phyloP scores from a whole-genome alignment of 2,888 invertebrate genomes.

The Erynnis tages region DNA sequence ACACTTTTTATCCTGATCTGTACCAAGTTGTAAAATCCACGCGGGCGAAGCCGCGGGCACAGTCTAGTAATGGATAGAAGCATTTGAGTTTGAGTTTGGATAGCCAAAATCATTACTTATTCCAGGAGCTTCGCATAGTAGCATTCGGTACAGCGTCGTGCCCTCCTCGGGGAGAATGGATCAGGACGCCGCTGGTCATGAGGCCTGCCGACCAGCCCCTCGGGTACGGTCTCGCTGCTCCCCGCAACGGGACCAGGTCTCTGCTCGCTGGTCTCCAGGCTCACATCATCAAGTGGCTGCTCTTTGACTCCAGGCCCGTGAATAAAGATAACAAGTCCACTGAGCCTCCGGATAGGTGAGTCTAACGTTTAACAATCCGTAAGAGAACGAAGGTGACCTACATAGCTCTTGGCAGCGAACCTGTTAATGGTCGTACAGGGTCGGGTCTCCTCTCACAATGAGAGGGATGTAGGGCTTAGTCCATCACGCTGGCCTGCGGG shows the following conservation, averaged over 20 bases:
- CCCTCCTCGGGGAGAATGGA: slow-evolving; percentile 87
- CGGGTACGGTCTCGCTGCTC: slow-evolving; percentile 84
- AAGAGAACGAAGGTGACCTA: no score
- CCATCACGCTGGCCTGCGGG: no score
- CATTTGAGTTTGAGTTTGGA: no score
- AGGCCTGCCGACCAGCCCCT: slow-evolving; percentile 80
- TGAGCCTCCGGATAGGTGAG: slow-evolving; percentile 80
- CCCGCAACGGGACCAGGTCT: slow-evolving; percentile 84
- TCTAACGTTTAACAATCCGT: background rate
- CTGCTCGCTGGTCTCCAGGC: slow-evolving; percentile 86
- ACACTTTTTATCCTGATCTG: no score
- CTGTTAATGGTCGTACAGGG: no score
- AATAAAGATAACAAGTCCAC: slow-evolving; percentile 72
- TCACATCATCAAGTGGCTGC: slow-evolving; percentile 85
- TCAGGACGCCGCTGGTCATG: slow-evolving; percentile 85
- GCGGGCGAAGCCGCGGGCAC: no score
- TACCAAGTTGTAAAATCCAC: no score
- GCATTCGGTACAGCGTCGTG: slow-evolving; percentile 85
- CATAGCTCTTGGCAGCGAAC: no score
- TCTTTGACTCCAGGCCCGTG: slow-evolving; percentile 80
- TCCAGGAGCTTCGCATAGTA: slow-evolving; percentile 82
- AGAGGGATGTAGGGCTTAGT: no score
- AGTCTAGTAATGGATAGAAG: no score
- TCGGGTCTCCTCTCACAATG: no score
- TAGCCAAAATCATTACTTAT: background rate